Base-by-base conservation (phyloP, 2,888 invertebrate species). In the Autographa pulchrina region DNA sequence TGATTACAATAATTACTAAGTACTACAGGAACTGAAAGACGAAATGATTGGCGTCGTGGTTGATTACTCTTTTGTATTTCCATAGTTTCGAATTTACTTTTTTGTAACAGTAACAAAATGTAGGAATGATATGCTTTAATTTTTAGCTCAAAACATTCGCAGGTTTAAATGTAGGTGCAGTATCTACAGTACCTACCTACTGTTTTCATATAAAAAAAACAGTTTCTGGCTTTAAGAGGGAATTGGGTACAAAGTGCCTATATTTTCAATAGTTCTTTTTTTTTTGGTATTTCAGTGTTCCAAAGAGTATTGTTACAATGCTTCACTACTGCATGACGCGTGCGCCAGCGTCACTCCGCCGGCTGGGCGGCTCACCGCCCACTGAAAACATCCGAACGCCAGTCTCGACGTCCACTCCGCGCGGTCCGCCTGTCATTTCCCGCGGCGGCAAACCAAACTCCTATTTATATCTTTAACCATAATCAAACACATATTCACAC, bases 351-450 rank as follows among this genome's bases (percentile, higher is more conserved):
- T 89, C 90, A 85, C 83, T 79, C 83, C 85, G 72, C 80, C 75
- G 82, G 78, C 86, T 88, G 92, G 94, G 93, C 93, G 92, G 93
- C 85, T 75, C 79, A 86, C 93, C 94, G 94, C 95, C 94, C 93
- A 94, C 94, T 92, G 93, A 93, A 93, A 78, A 78, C 66, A 64
- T 69, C 66, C 52, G 32, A 60, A 91, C 89, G 89, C 91, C 89
- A 96, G 96, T 96, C 96, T 94, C 94, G 94, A 86, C 93, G 96
- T 96, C 95, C 94, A 92, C 96, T 96, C 96, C 96, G 96, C 93
- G 96, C 96, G 96, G 96, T 95, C 93, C 92, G 94, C 96, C 95
- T 90, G 96, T 92, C 92, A 90, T 92, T 92, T 91, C 91, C 93
- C 92, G 87, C 88, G 76, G 75, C 84, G 78, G 78, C 84, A 83